A percentile compares a stretch with the other conserved stretches of the same genome.
These are phyloP conservation scores for Apodemia mormo DNA, from an alignment of 2,888 invertebrate genomes.

Conservation along the genomic window DNA sequence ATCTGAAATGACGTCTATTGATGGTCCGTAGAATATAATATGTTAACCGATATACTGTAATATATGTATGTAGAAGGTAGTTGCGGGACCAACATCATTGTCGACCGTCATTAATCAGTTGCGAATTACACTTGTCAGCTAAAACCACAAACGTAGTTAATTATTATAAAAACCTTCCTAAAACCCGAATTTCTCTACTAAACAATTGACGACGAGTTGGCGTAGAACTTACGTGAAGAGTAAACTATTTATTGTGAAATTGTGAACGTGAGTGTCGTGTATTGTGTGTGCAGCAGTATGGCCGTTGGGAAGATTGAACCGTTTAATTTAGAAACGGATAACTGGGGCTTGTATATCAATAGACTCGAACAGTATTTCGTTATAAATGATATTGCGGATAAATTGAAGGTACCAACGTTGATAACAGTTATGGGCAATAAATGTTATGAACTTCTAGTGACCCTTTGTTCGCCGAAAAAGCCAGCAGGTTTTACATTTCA, in stretches of 20 bases:
- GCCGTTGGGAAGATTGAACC: background rate
- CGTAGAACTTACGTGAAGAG: no score
- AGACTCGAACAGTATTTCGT: background rate
- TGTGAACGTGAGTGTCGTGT: no score
- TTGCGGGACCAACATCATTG: no score
- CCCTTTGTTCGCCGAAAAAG: background rate
- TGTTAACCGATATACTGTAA: no score
- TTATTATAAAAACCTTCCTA: no score
- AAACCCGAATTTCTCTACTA: no score
- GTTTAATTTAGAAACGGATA: background rate
- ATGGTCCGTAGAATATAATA: no score
- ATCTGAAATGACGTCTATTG: conserved; percentile 16
- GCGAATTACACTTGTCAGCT: no score
- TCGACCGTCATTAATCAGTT: no score
- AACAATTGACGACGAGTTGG: no score
- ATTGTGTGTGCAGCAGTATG: background rate
- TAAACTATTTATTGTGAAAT: no score
- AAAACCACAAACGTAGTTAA: no score
- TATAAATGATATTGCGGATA: background rate
- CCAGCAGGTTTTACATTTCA: background rate
- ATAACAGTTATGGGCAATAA: background rate
- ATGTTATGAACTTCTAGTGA: background rate
- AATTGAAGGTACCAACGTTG: background rate
- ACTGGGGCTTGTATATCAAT: background rate
- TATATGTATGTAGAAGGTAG: background rate